Base-by-base conservation (phyloP, 2,113 vertebrate genomes). In the Microtus richardsoni region DNA sequence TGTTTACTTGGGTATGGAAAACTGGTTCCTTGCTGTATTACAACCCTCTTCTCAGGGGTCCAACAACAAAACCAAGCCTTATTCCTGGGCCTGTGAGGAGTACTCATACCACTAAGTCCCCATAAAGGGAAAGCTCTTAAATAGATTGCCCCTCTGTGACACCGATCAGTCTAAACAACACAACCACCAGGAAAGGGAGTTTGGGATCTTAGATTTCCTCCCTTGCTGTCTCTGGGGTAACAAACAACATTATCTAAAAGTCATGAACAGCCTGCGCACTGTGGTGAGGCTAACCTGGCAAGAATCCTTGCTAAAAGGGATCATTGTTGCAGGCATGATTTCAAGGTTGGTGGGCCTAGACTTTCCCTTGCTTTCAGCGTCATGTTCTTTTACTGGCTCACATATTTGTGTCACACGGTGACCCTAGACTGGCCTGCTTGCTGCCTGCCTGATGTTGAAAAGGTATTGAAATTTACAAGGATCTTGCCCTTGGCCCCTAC, bases 391-490 rank as follows among this genome's bases (percentile, higher is more conserved):
- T 97, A 77, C 83, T 89, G 68, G 44, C 78, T 94, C 87, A 78
- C 77, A 91, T 93, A 91, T 78, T 49, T 58, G 30, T 94, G 73
- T 93, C 52, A 54, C 68, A 89, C 12, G 4, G 60, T 91, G 94
- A 97, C 90, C 78, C 89, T 70, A 82, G 26, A 28, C 13, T 91
- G 39, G 95, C 54, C 80, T n/a, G 82, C 78, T 77, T 90, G 84
- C 58, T 44, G 74, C 74, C n/a, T 94, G 88, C 30, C 24, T 80
- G 82, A 86, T 49, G 83, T 24, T 70, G 87, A 85, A 89, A 92
- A 94, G 66, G 83, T 78, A 96, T 14, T 94, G 91, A 95, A 97
- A 94, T 95, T 79, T 93, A 91, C 88, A 92, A 96, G 94, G 33
- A 89, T 85, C 93, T 93, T 97, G 96, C 84, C 84, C 82, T 95